Base-by-base conservation (phyloP, 2,888 invertebrate genomes). In the Pedicia rivosa region DNA sequence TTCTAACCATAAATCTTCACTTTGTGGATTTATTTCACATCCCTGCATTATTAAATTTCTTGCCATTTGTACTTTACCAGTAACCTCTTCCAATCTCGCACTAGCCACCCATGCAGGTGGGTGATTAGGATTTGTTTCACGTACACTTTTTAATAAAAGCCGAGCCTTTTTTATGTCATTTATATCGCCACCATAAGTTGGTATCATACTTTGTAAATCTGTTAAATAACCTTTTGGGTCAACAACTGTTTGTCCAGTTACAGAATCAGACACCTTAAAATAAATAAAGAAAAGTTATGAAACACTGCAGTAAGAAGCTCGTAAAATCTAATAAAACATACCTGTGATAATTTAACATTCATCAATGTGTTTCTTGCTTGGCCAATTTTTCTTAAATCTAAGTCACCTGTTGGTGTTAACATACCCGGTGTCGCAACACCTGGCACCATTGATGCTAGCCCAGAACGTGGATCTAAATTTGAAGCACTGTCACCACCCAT, bases 201-300 rank as follows among this genome's bases (percentile, higher is more conserved):
- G 98, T 50, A 98, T 88, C 95, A 98, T 98, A 15, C 94, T 94
- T 55, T 98, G 95, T 33, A 99, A 65, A 60, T 98, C 98, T 1
- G 98, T 99, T n/a, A 99, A 70, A 56, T 99, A 99, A 2, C 98
- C 98, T 60, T 98, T 98, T 0, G 98, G 98, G 64, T 99, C 98
- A 0, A 99, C 95, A 0, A 98, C 97, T 0, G 98, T 99, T 64
- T 99, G 98, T 0, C 98, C 98, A 3, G 88, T 86, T 1, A 99
- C 97, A 0, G 97, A 97, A 62, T 99, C 98, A 0, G 98, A 95
- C n/a, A n/a, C n/a, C n/a, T n/a, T n/a, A n/a, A n/a, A n/a, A n/a
- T n/a, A n/a, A n/a, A n/a, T n/a, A n/a, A n/a, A n/a, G n/a, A n/a
- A n/a, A n/a, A n/a, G n/a, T n/a, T n/a, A n/a, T n/a, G n/a, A n/a